Evolutionary conservation across 2,113 vertebrate species (phyloP), one percentile per base, ranked within the genome.

Genomic region (Oreochromis tanganicae): DNA sequence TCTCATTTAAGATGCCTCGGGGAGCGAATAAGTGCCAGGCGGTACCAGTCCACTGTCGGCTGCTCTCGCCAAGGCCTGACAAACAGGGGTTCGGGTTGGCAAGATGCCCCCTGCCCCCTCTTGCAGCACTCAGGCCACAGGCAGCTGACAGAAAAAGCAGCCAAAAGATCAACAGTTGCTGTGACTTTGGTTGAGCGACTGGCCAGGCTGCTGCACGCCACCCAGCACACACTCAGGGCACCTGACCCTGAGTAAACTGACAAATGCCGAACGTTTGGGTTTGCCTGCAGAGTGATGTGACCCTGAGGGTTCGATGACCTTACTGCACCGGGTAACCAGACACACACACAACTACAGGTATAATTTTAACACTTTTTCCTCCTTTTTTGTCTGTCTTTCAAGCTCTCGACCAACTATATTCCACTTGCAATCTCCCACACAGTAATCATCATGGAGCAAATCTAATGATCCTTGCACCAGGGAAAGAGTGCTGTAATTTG

Each of bases 161-260:
- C 94, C 93, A 92, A 88, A 84, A 89, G 85, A 90, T 91, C 93
- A 90, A 95, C 95, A 95, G 93, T 95, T 96, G 95, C 88, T 85
- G 52, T 13, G 91, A 88, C 55, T 91, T 88, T 88, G 90, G 85
- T 87, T 91, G 88, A 93, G 95, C 90, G 90, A 93, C 90, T 91
- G 94, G 85, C 61, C 88, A 32, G 92, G 85, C 92, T 92, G 93
- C 94, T 88, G 90, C 90, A 84, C 90, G 24, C 87, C 90, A 87
- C 59, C 85, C 59, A 52, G 85, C 57, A 85, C 88, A 84, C 85
- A 56, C 83, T 92, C 81, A 14, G 85, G 92, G 90, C 94, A 94
- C 89, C 93, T 90, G 94, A 95, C 94, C 89, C 92, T 93, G 92
- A 89, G 90, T 95, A 95, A 95, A 94, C 93, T 93, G 93, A 96